Base-by-base conservation (phyloP, 2,888 invertebrate genomes). In the Volucella inflata region DNA sequence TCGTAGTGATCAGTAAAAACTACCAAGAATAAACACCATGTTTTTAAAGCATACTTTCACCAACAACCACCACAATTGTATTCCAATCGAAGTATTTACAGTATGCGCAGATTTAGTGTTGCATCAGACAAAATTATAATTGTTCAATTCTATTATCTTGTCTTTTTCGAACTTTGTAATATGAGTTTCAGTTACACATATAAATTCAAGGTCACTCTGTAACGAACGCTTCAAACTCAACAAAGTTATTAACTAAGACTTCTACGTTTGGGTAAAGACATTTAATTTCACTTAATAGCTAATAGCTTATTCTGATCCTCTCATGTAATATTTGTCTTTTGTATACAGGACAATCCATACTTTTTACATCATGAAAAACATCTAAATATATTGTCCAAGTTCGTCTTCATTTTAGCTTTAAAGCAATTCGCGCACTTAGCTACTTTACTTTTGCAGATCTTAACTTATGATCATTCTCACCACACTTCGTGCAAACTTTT, bases 251-350 rank as follows among this genome's bases (percentile, higher is more conserved):
- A 10, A 55, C 14, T 12, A 53, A 11, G 36, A 36, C 14, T 38
- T 67, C 42, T 14, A 44, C 44, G n/a, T 67, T 67, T 14, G 53
- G 30, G 30, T 44, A 21, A 3, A 21, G 9, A 14, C 40, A 51
- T 30, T 42, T 53, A 1, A 67, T 11, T n/a, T 67, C 30, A 1
- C 17, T 40, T 67, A 67, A 67, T 53, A 53, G 53, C 53, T 67
- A 44, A n/a, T 67, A 55, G 14, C 44, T 53, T n/a, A 36, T 67
- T 67, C n/a, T 67, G 42, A n/a, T 67, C 8, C 53, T 12, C 14
- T 42, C 42, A 51, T 21, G n/a, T 12, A 55, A 44, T 30, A 67
- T 9, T 14, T 67, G 53, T 16, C 36, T 44, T 53, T 44, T 53
- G 12, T 44, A 67, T 10, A 55, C 36, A 14, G 55, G 53, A 30